Conservation (phyloP, 2,797 vertebrate species). For the Amblyraja radiata region DNA sequence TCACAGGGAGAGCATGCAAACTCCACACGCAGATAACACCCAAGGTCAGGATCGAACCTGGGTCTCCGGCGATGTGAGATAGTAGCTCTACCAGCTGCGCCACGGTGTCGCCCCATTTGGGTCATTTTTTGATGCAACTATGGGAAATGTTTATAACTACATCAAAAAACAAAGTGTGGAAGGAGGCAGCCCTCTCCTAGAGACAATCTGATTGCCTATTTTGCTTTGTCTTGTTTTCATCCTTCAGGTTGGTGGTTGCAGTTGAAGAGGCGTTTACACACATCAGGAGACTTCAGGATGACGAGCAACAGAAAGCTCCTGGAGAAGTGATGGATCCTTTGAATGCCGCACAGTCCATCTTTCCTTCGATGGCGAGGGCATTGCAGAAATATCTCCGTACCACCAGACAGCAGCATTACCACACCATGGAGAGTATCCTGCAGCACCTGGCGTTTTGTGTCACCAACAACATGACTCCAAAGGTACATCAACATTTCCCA, state of each 20-base stretch:
- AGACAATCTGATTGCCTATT: background rate
- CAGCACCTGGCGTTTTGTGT: conserved; percentile 91
- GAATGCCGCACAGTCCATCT: conserved; percentile 89
- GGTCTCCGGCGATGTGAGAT: no score
- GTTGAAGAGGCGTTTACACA: conserved; percentile 96
- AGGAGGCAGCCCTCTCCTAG: background rate
- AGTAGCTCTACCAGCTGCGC: no score
- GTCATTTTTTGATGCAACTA: background rate
- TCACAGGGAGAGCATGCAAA: no score
- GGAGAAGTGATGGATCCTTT: conserved; percentile 89
- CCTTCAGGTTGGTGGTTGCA: conserved; percentile 79
- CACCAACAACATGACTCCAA: conserved; percentile 88
- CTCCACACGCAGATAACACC: no score
- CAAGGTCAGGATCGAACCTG: no score
- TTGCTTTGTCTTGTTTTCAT: background rate
- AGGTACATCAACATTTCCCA: conserved; percentile 57
- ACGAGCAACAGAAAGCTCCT: conserved; percentile 75
- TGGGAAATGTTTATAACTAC: no score
- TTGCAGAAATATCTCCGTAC: conserved; percentile 95
- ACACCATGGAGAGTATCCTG: conserved; percentile 98
- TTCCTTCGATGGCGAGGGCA: conserved; percentile 90
- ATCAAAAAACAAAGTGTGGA: background rate
- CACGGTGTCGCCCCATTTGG: no score
- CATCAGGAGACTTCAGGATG: conserved; percentile 77
- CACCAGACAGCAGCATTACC: conserved; percentile 88